These are phyloP conservation scores for Melanotaenia duboulayi DNA, from an alignment of 2,113 vertebrate species.

Conservation along the genomic window DNA sequence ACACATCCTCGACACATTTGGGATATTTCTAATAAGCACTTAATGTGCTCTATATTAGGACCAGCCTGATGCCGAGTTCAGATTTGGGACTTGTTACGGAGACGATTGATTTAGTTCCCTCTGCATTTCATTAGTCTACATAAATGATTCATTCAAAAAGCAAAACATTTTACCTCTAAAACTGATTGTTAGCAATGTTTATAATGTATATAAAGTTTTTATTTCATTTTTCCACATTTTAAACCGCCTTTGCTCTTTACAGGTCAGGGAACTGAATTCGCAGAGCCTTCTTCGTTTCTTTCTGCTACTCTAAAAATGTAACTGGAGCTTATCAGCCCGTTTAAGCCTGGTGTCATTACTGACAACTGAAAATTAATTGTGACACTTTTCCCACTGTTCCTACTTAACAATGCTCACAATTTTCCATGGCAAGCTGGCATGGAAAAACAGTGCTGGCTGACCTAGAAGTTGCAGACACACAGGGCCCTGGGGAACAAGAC, in stretches of 20 bases:
- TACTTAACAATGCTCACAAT: constrained; percentile 61
- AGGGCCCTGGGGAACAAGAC: constrained; percentile 28
- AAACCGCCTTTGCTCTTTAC: neutral
- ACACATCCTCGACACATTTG: too few species aligned
- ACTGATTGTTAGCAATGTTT: neutral
- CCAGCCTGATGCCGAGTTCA: neutral
- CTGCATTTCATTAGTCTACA: too few species aligned
- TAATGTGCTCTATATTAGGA: neutral
- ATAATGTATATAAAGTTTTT: neutral
- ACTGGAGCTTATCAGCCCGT: constrained; percentile 34
- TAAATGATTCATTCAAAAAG: neutral
- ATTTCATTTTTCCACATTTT: neutral
- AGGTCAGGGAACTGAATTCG: constrained; percentile 1
- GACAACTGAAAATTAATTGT: constrained; percentile 61
- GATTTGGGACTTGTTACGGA: neutral
- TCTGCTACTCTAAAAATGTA: constrained; percentile 31
- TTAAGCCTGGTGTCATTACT: constrained; percentile 64
- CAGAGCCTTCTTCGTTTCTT: neutral
- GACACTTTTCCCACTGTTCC: constrained; percentile 48
- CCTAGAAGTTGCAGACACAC: constrained; percentile 44
- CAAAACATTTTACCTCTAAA: neutral
- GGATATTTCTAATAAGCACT: neutral
- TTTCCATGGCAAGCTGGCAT: constrained; percentile 41
- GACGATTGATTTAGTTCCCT: neutral
- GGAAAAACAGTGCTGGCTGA: constrained; percentile 41